These are phyloP conservation scores for Tautogolabrus adspersus DNA, from an alignment of 2,113 vertebrate species.

Conservation along the genomic window DNA sequence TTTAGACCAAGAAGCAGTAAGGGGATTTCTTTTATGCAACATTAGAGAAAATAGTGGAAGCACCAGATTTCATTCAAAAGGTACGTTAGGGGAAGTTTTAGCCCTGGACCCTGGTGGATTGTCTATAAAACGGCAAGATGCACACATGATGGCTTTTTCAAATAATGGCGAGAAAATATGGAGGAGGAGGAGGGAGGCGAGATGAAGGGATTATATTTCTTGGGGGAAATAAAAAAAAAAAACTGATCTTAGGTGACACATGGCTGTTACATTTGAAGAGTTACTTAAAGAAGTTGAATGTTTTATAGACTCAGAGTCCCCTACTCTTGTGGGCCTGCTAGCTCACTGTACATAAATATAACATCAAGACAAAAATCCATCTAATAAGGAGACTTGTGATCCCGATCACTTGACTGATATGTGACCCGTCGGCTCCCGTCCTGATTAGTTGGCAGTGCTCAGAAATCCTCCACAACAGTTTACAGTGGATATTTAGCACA, in stretches of 20 bases:
- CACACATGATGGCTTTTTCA: conserved; percentile 58
- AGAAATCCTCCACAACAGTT: conserved; percentile 58
- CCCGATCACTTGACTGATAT: conserved; percentile 41
- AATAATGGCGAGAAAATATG: conserved; percentile 33
- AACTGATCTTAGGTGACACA: too few species aligned
- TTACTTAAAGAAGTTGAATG: conserved; percentile 46
- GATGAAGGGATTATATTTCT: conserved; percentile 63
- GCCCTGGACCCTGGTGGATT: too few species aligned
- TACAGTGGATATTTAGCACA: conserved; percentile 70
- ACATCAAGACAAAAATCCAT: conserved; percentile 49
- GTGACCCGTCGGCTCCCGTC: conserved; percentile 51
- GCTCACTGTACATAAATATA: conserved; percentile 55
- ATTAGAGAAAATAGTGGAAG: too few species aligned
- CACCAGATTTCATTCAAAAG: too few species aligned
- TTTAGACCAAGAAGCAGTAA: conserved; percentile 15
- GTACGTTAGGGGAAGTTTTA: too few species aligned
- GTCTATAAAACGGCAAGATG: not conserved
- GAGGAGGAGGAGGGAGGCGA: conserved; percentile 28
- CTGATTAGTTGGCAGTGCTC: conserved; percentile 45
- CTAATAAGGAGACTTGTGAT: too few species aligned
- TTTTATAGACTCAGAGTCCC: too few species aligned
- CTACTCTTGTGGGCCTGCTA: not conserved
- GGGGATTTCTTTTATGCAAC: too few species aligned
- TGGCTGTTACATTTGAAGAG: conserved; percentile 23
- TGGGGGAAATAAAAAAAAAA: too few species aligned